A percentile compares a stretch with the other conserved stretches of the same genome.
These are phyloP conservation scores for Gallinago nigripennis DNA, from an alignment of 2,797 vertebrate genomes.

Conservation along the genomic window DNA sequence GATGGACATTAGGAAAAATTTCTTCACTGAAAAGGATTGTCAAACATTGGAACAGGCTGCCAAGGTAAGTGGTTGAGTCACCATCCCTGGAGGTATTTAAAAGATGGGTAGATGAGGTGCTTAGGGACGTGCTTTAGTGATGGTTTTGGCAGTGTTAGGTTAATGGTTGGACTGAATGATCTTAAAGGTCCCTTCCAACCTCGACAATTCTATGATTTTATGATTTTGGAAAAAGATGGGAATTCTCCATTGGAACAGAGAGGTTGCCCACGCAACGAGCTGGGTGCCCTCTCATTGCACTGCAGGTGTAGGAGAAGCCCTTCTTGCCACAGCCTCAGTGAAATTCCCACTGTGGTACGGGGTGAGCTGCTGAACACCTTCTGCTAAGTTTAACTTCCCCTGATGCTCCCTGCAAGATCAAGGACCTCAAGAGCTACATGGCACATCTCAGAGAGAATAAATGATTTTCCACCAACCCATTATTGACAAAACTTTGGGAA, in stretches of 20 bases:
- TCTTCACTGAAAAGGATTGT: neutral
- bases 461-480: neutral
- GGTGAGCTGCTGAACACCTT: neutral
- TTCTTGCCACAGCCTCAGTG: neutral
- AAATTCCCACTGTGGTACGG: neutral
- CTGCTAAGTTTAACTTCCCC: neutral
- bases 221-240: neutral
- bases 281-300: neutral
- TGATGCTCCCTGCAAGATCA: neutral
- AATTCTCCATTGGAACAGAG: neutral
- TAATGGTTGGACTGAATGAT: neutral
- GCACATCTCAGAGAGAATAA: neutral
- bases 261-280: accelerated
- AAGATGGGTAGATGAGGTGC: neutral
- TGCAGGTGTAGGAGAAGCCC: neutral
- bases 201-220: neutral
- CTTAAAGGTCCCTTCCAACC: neutral
- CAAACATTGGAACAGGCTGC: neutral
- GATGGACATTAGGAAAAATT: neutral
- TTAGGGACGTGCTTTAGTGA: neutral
- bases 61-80: neutral
- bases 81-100: neutral
- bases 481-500: neutral
- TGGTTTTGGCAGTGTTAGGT: neutral
- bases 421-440: neutral